phyloP scores from a whole-genome alignment of 1,140 invertebrate genomes.

The Schlechtendalia chinensis region DNA sequence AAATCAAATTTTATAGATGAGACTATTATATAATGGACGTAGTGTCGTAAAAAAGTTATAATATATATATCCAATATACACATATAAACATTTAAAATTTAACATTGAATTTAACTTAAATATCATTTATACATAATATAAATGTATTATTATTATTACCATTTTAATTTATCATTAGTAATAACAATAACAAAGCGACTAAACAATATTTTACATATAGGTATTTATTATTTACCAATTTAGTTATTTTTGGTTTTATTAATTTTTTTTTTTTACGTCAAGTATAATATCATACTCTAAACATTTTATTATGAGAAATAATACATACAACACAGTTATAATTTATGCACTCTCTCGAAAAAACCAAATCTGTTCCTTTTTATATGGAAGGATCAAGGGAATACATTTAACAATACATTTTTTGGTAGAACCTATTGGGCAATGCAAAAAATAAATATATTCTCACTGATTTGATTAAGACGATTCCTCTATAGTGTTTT shows the following conservation, averaged over 20 bases:
- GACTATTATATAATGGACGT: conserved; percentile 23
- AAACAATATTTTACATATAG: background rate
- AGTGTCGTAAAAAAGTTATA: conserved; percentile 23
- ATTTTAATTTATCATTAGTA: conserved; percentile 11
- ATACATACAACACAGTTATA: conserved; percentile 29
- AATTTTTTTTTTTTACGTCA: conserved; percentile 14
- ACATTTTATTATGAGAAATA: conserved; percentile 15
- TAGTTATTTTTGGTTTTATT: conserved; percentile 34
- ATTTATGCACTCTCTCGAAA: conserved; percentile 7
- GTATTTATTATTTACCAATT: conserved; percentile 16
- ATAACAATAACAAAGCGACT: background rate
- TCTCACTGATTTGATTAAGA: background rate
- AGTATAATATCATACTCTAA: conserved; percentile 3
- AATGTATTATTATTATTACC: conserved; percentile 4
- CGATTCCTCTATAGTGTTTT: conserved; percentile 25
- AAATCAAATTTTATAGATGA: conserved; percentile 28
- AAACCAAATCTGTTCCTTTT: background rate
- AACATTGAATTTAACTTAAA: conserved; percentile 27
- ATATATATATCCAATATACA: conserved; percentile 17
- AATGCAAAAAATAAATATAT: background rate
- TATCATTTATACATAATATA: conserved; percentile 4
- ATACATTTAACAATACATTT: conserved; percentile 35
- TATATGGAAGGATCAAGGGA: background rate
- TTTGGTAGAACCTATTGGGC: background rate
- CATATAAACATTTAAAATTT: conserved; percentile 35